Conservation (phyloP, 2,888 invertebrate genomes). For the Nephrotoma guestfalica region DNA sequence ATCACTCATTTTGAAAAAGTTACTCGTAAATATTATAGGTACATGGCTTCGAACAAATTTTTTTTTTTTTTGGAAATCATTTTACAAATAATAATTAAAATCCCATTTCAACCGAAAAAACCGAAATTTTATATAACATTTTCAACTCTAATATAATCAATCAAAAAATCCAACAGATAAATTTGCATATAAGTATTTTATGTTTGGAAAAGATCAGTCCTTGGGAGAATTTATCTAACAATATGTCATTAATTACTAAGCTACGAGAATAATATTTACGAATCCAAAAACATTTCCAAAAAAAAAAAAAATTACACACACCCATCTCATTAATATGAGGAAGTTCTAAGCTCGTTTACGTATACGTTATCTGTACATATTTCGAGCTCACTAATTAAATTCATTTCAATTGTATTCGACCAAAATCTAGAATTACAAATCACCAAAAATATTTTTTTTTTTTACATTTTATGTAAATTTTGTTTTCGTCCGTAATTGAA, state of each 20-base stretch:
- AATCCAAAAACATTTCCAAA: background rate
- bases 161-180: background rate
- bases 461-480: background rate
- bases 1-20: background rate
- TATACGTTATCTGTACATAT: background rate
- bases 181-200: background rate
- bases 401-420: background rate
- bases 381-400: background rate
- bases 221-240: background rate
- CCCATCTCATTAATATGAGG: background rate
- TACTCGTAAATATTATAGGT: background rate
- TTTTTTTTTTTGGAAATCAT: background rate
- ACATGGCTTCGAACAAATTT: background rate
- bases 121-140: background rate
- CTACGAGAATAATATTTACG: background rate
- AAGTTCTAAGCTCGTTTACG: background rate
- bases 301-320: background rate
- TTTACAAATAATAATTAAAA: background rate
- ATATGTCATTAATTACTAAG: background rate
- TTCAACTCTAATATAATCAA: background rate
- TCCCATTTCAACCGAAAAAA: background rate
- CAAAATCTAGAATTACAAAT: background rate
- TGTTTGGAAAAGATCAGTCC: background rate
- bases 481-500: background rate
- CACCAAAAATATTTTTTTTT: background rate